Base-by-base conservation (phyloP, 2,113 vertebrate genomes). In the Empidonax alnorum region DNA sequence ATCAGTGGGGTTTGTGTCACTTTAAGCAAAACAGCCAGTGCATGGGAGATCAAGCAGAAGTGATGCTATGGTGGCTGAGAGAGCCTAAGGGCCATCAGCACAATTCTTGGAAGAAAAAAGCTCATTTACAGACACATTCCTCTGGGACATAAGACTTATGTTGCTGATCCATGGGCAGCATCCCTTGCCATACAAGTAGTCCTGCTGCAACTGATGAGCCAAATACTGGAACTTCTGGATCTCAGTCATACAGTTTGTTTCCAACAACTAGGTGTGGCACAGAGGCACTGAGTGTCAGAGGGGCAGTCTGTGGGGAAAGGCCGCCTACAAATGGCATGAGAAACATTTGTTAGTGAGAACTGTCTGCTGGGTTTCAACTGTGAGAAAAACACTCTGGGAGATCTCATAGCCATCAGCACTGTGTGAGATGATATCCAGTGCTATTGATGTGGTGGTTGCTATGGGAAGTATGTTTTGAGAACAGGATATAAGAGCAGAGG, bases 371-470 rank as follows among this genome's bases (percentile, higher is more conserved):
- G 12, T 82, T 89, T 90, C 18, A 79, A 44, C 44, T 76, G 39
- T 16, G 31, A 39, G 56, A 75, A 77, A 66, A 84, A 42, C 61
- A 47, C 35, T 68, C 52, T 55, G 77, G 42, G 59, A 93, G 65
- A 55, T 76, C 84, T 83, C 4, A 4, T 59, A 88, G 79, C 67
- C 88, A 86, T 81, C 62, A 94, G 67, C 39, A 6, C 37, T 50
- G 30, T 72, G 47, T 85, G 86, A 91, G 89, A 49, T 93, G 56
- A 41, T 85, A 72, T 37, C 71, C 47, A 1, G 28, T 28, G 78
- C 63, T 80, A 61, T 37, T 59, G 68, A 59, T 69, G 81, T 30
- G 58, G 65, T 72, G 59, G 94, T 88, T 96, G 86, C 91, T 87
- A 80, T 80, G 89, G 86, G 85, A 77, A 90, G 73, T 53, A 28